phyloP scores from a whole-genome alignment of 2,888 invertebrate genomes.

The Nipponacmea schrenckii region DNA sequence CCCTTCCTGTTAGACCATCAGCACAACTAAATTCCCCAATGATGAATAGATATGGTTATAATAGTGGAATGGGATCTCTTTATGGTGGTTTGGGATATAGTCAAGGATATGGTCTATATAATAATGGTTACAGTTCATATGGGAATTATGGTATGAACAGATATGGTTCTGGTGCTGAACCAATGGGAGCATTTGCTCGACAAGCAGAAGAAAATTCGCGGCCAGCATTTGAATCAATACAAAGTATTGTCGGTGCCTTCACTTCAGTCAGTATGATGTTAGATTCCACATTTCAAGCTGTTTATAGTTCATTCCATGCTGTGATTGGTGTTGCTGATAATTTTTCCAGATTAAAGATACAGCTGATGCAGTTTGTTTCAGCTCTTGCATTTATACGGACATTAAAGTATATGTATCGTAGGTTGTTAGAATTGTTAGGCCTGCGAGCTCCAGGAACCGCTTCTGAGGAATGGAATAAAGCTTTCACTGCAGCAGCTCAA shows the following conservation, averaged over 20 bases:
- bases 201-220: slow-evolving; percentile 91
- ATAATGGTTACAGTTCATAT: slow-evolving; percentile 29
- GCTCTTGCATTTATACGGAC: slow-evolving; percentile 85
- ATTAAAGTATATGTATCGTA: slow-evolving; percentile 83
- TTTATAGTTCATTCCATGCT: slow-evolving; percentile 94
- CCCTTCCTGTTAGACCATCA: slow-evolving; percentile 41
- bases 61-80: slow-evolving; percentile 35
- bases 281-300: slow-evolving; percentile 94
- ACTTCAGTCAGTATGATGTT: slow-evolving; percentile 95
- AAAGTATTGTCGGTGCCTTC: slow-evolving; percentile 89
- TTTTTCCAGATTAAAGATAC: slow-evolving; percentile 83
- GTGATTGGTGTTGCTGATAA: slow-evolving; percentile 96
- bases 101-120: slow-evolving; percentile 37
- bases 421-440: slow-evolving; percentile 76
- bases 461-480: slow-evolving; percentile 65
- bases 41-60: slow-evolving; percentile 25
- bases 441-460: slow-evolving; percentile 66
- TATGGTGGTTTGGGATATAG: slow-evolving; percentile 42
- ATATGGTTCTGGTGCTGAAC: slow-evolving; percentile 27
- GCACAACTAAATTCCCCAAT: slow-evolving; percentile 12
- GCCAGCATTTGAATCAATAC: slow-evolving; percentile 93
- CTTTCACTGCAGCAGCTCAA: slow-evolving; percentile 54
- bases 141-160: slow-evolving; percentile 42
- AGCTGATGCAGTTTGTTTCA: slow-evolving; percentile 88
- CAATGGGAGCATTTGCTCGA: slow-evolving; percentile 74